Evolutionary conservation across 2,888 invertebrate species (phyloP).

Genomic region (Proisotoma minuta): DNA sequence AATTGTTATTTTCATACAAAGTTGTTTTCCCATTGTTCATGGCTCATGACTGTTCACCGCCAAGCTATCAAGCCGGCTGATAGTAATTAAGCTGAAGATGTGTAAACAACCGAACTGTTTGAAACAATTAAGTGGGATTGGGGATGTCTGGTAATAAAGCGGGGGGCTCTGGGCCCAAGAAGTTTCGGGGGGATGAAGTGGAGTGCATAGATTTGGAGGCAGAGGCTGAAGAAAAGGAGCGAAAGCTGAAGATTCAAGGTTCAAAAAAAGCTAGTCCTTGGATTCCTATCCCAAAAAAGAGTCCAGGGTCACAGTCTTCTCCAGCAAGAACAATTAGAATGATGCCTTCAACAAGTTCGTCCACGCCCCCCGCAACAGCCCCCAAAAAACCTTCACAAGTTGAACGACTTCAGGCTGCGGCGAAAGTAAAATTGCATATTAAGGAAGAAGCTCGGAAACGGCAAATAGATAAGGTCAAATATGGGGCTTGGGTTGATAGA

Average conservation of each 20-base stretch:
- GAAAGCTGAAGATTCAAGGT: too few relatives aligned
- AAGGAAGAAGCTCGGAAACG: neutral
- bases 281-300: too few relatives aligned
- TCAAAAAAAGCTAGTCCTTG: too few relatives aligned
- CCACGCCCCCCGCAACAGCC: neutral
- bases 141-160: neutral
- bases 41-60: too few relatives aligned
- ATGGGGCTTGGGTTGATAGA: constrained; percentile 36
- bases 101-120: too few relatives aligned
- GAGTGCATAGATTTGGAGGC: neutral
- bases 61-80: too few relatives aligned
- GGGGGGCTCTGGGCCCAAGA: neutral
- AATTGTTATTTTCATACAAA: too few relatives aligned
- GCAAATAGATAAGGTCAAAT: neutral
- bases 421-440: neutral
- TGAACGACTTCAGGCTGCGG: neutral
- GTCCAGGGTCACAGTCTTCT: too few relatives aligned
- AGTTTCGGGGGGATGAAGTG: neutral
- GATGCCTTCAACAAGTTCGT: neutral
- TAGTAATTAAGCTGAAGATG: too few relatives aligned
- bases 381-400: neutral
- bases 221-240: neutral
- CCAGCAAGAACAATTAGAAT: too few relatives aligned
- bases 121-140: too few relatives aligned
- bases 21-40: too few relatives aligned